Evolutionary conservation across 2,797 vertebrate genomes (phyloP), one percentile per base, ranked within the genome.

Genomic region (Okamejei kenojei): DNA sequence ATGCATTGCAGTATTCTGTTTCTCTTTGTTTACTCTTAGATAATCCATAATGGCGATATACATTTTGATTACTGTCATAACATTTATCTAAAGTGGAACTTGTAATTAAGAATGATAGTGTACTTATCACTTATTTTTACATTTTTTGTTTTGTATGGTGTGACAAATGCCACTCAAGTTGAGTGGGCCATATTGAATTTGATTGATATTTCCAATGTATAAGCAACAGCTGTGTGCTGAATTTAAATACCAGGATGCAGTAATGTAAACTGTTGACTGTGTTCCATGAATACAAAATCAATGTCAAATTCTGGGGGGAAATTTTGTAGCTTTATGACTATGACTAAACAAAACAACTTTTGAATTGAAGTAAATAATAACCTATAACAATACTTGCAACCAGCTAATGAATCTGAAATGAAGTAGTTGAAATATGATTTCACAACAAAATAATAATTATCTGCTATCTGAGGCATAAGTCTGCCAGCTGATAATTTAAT

Each of bases 201-300:
- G 58, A 26, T 76, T 54, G 5, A 11, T 58, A 76, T 76, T 92
- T 76, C 45, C 68, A 38, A 23, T 35, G 63, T 45, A 38, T 21
- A 32, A 90, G n/a, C n/a, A 32, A 15, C 17, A 35, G 19, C 65
- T 91, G 11, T 45, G 23, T 17, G 45, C 90, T 45, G 35, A 76
- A 74, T 92, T 92, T 92, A 76, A 92, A 45, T 76, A 76, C 8
- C 71, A 38, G 38, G 71, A 54, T 91, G 65, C 86, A 90, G n/a
- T 35, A 26, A 58, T 86, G n/a, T 68, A 88, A 65, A 35, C 7
- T 54, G 74, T 92, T 35, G 71, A 58, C 10, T 23, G 35, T 73
- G 58, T 23, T 90, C n/a, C 65, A 68, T 32, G 86, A 63, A 71
- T 32, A 61, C n/a, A 71, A 90, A 74, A 54, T 92, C 38, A 73